Evolutionary conservation across 2,888 invertebrate species (phyloP).

Genomic region (Drosophila anomalata): DNA sequence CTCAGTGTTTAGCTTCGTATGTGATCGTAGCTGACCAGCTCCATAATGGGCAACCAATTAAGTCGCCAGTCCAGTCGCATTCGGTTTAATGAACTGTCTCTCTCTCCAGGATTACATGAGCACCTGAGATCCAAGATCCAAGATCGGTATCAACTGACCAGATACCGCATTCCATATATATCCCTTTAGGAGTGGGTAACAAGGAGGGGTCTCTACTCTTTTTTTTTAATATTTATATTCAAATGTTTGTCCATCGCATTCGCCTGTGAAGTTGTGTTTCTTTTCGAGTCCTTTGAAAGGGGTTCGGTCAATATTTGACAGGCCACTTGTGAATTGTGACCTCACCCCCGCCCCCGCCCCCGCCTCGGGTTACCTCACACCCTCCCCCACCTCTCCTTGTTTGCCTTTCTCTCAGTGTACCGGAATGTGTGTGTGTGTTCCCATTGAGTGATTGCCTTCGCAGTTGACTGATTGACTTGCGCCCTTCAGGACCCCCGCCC

Average conservation of each 20-base stretch:
- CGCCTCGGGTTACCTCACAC: constrained; percentile 20
- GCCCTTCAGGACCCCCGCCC: neutral
- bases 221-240: constrained; percentile 18
- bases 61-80: constrained; percentile 35
- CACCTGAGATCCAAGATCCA: constrained; percentile 24
- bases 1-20: constrained; percentile 6
- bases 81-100: constrained; percentile 46
- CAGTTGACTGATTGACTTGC: constrained; percentile 58
- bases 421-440: constrained; percentile 41
- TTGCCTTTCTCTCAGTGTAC: neutral
- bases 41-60: constrained; percentile 45
- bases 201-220: neutral
- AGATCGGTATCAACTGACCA: constrained; percentile 9
- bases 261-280: constrained; percentile 53
- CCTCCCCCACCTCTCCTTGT: constrained; percentile 19
- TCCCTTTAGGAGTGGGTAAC: constrained; percentile 3
- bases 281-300: constrained; percentile 45
- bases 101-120: constrained; percentile 39
- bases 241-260: constrained; percentile 68
- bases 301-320: constrained; percentile 67
- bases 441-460: constrained; percentile 63
- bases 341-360: constrained; percentile 2
- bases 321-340: constrained; percentile 58
- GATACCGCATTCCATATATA: constrained; percentile 32
- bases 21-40: constrained; percentile 23